Evolutionary conservation across 2,113 vertebrate species (phyloP), one percentile per base, ranked within the genome.

Genomic region (Fulica atra): DNA sequence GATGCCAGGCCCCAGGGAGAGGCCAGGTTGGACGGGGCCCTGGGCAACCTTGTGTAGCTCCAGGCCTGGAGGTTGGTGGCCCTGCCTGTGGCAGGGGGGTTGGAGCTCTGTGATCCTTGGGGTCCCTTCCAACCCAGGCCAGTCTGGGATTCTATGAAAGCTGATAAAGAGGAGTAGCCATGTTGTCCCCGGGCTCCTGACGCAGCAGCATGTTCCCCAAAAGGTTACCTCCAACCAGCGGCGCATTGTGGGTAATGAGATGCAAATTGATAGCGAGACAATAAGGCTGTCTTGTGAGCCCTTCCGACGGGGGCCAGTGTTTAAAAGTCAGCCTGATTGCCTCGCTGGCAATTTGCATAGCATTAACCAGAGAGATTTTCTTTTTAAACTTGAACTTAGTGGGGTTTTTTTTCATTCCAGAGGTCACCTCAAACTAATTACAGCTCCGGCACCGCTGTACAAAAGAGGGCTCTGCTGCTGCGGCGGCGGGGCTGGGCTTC

Each of bases 291-390:
- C 97, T 95, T 95, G 85, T 96, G 97, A 97, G 93, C 95, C 89
- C 94, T 96, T 96, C 93, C 87, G 20, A 93, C 83, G 83, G 97
- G 97, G 97, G 84, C 95, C 97, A 97, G 97, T 97, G 97, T 97
- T 97, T 97, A 97, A 95, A 97, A 98, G 98, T 98, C 97, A 97
- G 97, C 72, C 97, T 98, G 98, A 98, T 98, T 98, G 98, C 98
- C 98, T 98, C 51, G 11, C 61, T 96, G 96, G 97, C 97, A 97
- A 98, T 98, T 98, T 98, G 97, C 98, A 98, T 98, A 97, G 97
- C 96, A 98, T 98, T 98, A 98, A 95, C 97, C 91, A 94, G 96
- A 96, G 93, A 98, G 89, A 95, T 96, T 93, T 35, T 96, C 98
- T 98, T 97, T 91, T 96, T 97, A 95, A 97, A 56, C 92, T 61